Evolutionary conservation across 2,888 invertebrate genomes (phyloP), one percentile per base, ranked within the genome.

Genomic region (Ectemnius lituratus): DNA sequence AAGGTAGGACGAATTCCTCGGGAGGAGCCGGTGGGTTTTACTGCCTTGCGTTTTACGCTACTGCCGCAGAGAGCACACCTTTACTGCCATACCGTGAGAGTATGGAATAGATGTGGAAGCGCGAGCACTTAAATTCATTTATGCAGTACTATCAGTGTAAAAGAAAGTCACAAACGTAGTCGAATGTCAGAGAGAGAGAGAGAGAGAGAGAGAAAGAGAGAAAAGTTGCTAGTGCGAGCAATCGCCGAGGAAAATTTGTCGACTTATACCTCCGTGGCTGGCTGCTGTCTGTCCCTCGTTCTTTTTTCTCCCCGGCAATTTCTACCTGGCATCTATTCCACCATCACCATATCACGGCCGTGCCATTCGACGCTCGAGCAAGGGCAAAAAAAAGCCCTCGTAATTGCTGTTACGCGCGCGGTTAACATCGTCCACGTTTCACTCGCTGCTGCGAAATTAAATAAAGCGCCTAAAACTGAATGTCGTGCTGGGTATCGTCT

Each of bases 91-190:
- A 37, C 8, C 37, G 37, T 11, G 37, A 11, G 37, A 37, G 37
- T 37, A 37, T 37, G 8, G 52, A 52, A 16, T 52, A n/a, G 16
- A 14, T 13, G 52, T 14, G n/a, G 52, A 5, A 5, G n/a, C 52
- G 52, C 37, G 37, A 6, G 37, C 37, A 37, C n/a, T 52, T 52
- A 52, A 52, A 52, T 52, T 52, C 52, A 52, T 52, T 52, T 52
- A 52, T 52, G 52, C 52, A 52, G 52, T 16, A 37, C 37, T 37
- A 52, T 52, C 52, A 16, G 52, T 52, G 16, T 52, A 52, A 52
- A 52, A 23, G 23, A 52, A 52, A 52, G 52, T 16, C 16, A 1
- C 13, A n/a, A 52, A 52, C 52, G 52, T 8, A 52, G 5, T 14
- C 52, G n/a, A 14, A 52, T 37, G 37, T 11, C 5, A 6, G 37